Percentiles rank a stretch among this genome's conserved stretches.
phyloP scores from a whole-genome alignment of 2,888 invertebrate species.

The Chelonus formosanus region DNA sequence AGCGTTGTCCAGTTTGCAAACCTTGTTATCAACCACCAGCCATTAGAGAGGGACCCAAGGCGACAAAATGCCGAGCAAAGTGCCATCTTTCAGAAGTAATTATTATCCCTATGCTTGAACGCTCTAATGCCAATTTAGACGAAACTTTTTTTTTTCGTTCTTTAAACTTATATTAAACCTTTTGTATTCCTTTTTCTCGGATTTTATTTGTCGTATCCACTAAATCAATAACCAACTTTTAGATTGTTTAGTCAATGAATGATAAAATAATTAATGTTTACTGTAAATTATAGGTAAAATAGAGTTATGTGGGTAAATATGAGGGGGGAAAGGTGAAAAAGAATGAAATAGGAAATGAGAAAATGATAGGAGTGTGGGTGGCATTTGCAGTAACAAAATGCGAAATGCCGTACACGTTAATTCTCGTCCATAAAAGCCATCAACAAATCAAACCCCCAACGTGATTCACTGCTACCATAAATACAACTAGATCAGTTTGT shows the following conservation, averaged over 20 bases:
- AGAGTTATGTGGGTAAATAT: slow-evolving; percentile 9
- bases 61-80: slow-evolving; percentile 64
- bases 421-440: slow-evolving; percentile 64
- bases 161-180: not conserved
- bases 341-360: slow-evolving; percentile 37
- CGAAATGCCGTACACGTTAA: slow-evolving; percentile 62
- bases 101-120: slow-evolving; percentile 48
- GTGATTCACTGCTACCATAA: slow-evolving; percentile 64
- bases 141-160: not conserved
- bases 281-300: slow-evolving; percentile 5
- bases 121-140: slow-evolving; percentile 9
- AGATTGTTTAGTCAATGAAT: slow-evolving; percentile 27
- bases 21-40: slow-evolving; percentile 65
- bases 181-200: not conserved
- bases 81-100: slow-evolving; percentile 65
- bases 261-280: slow-evolving; percentile 18
- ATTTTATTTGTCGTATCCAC: too few relatives aligned
- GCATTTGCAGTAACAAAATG: slow-evolving; percentile 63
- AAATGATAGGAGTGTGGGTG: slow-evolving; percentile 44
- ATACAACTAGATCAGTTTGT: slow-evolving; percentile 63
- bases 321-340: slow-evolving; percentile 26
- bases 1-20: slow-evolving; percentile 60
- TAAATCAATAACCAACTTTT: not conserved
- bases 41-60: slow-evolving; percentile 62
- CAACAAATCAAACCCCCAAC: slow-evolving; percentile 64